Evolutionary conservation across 2,113 vertebrate species (phyloP).

Genomic region (Neoarius graeffei): DNA sequence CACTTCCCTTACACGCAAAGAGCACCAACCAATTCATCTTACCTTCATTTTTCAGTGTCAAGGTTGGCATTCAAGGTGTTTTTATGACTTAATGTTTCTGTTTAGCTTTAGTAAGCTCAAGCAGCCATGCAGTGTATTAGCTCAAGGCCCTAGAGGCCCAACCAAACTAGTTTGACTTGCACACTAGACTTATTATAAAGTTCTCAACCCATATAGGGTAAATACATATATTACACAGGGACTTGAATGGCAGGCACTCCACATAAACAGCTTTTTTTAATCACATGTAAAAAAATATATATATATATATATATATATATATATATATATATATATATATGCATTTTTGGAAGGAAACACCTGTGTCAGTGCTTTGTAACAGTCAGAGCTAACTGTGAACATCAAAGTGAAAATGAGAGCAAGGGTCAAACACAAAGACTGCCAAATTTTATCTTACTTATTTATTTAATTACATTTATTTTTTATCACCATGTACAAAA

Average conservation of each 20-base stretch:
- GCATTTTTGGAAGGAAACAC: neutral
- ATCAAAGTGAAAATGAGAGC: neutral
- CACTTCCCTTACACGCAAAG: constrained; percentile 57
- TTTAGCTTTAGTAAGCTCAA: constrained; percentile 58
- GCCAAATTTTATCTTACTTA: neutral
- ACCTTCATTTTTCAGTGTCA: constrained; percentile 63
- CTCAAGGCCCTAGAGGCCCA: neutral
- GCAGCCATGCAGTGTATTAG: constrained; percentile 35
- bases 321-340: neutral
- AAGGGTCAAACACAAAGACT: neutral
- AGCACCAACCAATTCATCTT: constrained; percentile 67
- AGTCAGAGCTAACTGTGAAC: neutral
- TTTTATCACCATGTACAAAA: no score
- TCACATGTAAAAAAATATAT: neutral
- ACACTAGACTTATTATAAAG: neutral
- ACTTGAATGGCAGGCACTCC: neutral
- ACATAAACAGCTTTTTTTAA: neutral
- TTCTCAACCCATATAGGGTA: no score
- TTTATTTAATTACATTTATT: no score
- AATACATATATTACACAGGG: neutral
- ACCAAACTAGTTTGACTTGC: neutral
- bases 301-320: no score
- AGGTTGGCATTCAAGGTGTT: constrained; percentile 78
- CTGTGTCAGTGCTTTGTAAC: neutral
- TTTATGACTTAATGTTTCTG: constrained; percentile 76